Evolutionary conservation across 92 coral and sea anemone species (phyloP).

Genomic region (Epizoanthus ramosus): DNA sequence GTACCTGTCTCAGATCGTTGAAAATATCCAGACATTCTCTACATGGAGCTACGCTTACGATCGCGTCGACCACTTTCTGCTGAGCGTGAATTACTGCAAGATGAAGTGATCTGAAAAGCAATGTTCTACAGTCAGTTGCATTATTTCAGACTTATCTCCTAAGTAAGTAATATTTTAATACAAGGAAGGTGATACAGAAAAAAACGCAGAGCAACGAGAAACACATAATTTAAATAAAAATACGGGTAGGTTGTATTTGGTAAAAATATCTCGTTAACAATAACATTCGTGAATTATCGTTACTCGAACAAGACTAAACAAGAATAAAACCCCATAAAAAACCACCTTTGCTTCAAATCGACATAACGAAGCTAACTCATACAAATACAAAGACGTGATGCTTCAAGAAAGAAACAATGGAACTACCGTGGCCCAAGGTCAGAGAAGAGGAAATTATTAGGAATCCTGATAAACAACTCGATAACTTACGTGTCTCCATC

Average conservation of each 20-base stretch:
- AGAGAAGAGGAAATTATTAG: not conserved
- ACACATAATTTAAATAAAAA: too few species aligned
- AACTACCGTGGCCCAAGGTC: not conserved
- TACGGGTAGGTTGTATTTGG: too few species aligned
- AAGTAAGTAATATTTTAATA: not conserved
- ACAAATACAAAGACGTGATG: too few species aligned
- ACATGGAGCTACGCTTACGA: conserved; percentile 66
- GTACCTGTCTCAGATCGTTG: conserved; percentile 85
- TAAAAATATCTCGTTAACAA: not conserved
- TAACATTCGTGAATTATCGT: not conserved
- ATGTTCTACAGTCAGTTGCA: not conserved
- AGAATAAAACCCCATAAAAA: not conserved
- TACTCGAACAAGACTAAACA: not conserved
- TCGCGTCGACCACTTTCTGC: conserved; percentile 51
- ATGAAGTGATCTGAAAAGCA: conserved; percentile 70
- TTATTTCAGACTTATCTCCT: not conserved
- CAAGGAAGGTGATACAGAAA: not conserved
- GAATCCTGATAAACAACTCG: not conserved
- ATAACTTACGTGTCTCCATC: conserved; percentile 97
- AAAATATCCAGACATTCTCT: conserved; percentile 69
- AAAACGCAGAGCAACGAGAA: not conserved
- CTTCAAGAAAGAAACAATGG: not conserved
- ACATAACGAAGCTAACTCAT: not conserved
- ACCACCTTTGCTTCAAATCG: too few species aligned
- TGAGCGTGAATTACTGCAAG: conserved; percentile 75